A percentile compares a stretch with the other conserved stretches of the same genome.
Evolutionary conservation across 2,113 vertebrate genomes (phyloP).

Genomic region (Channa argus): DNA sequence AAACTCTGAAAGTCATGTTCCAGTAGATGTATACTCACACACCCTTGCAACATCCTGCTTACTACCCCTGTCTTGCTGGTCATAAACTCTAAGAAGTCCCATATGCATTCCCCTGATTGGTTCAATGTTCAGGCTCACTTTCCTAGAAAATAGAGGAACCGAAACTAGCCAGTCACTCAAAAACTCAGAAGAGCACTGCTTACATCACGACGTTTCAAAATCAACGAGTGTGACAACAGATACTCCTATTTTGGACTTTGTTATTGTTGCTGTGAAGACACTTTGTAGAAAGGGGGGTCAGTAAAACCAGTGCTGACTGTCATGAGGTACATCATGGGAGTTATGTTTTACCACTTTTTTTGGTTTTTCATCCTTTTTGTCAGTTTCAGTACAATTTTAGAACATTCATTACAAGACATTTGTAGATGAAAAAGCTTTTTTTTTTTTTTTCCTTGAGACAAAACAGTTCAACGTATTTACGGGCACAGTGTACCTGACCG

Average conservation of each 20-base stretch:
- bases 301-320: neutral
- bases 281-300: neutral
- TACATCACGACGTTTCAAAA: neutral
- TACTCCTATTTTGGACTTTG: neutral
- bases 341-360: neutral
- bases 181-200: slow-evolving; percentile 10
- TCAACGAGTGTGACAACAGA: neutral
- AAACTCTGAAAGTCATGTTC: neutral
- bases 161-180: neutral
- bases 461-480: neutral
- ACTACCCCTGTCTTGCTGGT: slow-evolving; percentile 5
- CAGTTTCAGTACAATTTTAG: neutral
- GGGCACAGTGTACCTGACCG: neutral
- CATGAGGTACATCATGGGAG: neutral
- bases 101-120: neutral
- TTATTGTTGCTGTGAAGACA: neutral
- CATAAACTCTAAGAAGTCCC: slow-evolving; percentile 38
- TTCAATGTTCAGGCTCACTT: slow-evolving; percentile 17
- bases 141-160: slow-evolving; percentile 64
- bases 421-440: too few species aligned
- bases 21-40: neutral
- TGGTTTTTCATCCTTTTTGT: neutral
- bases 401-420: too few species aligned
- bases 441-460: neutral
- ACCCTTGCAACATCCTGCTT: neutral